phyloP scores from a whole-genome alignment of 2,888 invertebrate species.

The Branchellion lobata region DNA sequence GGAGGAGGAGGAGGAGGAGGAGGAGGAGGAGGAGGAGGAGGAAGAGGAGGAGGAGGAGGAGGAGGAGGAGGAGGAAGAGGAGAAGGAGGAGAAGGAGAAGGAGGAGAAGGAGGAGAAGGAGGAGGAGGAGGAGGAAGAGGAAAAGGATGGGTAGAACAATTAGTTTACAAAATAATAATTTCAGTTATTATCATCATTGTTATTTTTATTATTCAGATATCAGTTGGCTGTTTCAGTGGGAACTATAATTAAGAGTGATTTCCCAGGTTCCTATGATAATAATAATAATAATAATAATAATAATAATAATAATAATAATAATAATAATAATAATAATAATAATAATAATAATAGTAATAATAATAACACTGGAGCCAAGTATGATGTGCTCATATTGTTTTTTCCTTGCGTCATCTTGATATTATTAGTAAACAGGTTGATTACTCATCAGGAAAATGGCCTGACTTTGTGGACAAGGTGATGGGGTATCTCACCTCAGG shows the following conservation, averaged over 20 bases:
- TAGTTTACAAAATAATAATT: slow-evolving; percentile 7
- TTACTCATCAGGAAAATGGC: slow-evolving; percentile 75
- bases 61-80: too few relatives aligned
- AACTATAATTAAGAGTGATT: slow-evolving; percentile 90
- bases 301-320: background rate
- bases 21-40: background rate
- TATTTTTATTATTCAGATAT: slow-evolving; percentile 65
- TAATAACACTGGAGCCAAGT: background rate
- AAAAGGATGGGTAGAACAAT: too few relatives aligned
- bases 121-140: too few relatives aligned
- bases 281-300: background rate
- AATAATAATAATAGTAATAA: background rate
- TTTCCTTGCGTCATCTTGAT: background rate
- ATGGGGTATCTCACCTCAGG: slow-evolving; percentile 78
- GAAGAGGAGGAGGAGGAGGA: too few relatives aligned
- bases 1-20: background rate
- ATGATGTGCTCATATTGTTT: too few relatives aligned
- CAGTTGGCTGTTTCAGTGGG: slow-evolving; percentile 90
- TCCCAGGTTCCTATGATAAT: slow-evolving; percentile 67
- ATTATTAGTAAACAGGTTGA: too few relatives aligned
- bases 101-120: too few relatives aligned
- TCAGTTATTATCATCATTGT: background rate
- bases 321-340: background rate
- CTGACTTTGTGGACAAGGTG: slow-evolving; percentile 91
- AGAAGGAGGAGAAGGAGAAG: too few relatives aligned